These are phyloP conservation scores for Zaprionus kolodkinae DNA, from an alignment of 1,140 invertebrate genomes.

Conservation along the genomic window DNA sequence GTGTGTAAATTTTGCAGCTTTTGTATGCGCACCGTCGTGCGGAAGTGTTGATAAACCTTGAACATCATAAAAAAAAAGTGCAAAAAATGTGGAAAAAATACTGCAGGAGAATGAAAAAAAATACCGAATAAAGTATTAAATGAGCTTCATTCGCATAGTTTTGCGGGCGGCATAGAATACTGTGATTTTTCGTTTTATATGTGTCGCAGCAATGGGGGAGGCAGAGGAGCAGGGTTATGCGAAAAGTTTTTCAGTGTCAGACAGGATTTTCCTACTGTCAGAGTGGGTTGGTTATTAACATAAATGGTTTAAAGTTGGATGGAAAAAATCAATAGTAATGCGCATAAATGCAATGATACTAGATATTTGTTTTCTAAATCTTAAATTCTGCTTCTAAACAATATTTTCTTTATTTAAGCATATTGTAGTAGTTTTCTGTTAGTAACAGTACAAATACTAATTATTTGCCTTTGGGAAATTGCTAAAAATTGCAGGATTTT, in stretches of 20 bases:
- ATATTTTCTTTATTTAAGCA: no score
- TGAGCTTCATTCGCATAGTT: constrained; percentile 64
- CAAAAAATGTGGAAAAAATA: constrained; percentile 22
- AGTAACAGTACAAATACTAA: not conserved
- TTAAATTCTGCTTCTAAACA: not conserved
- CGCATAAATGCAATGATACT: not conserved
- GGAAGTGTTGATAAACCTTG: constrained; percentile 79
- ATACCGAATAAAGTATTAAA: constrained; percentile 25
- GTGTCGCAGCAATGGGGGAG: no score
- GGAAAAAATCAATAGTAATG: not conserved
- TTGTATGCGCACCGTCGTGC: constrained; percentile 78
- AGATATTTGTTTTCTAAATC: not conserved
- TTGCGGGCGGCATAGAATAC: constrained; percentile 30
- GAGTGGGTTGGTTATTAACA: not conserved
- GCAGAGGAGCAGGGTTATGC: not conserved
- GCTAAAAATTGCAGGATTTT: not conserved
- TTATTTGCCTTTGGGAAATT: not conserved
- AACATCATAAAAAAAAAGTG: not conserved
- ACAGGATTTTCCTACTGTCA: not conserved
- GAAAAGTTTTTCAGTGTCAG: constrained; percentile 24
- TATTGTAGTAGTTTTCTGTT: no score
- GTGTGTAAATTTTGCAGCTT: constrained; percentile 71
- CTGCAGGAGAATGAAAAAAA: not conserved
- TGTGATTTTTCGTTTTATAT: constrained; percentile 1
- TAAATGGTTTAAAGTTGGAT: not conserved